A percentile compares a stretch with the other conserved stretches of the same genome.
These are phyloP conservation scores for Hypomesus transpacificus DNA, from an alignment of 2,113 vertebrate species.

Conservation along the genomic window DNA sequence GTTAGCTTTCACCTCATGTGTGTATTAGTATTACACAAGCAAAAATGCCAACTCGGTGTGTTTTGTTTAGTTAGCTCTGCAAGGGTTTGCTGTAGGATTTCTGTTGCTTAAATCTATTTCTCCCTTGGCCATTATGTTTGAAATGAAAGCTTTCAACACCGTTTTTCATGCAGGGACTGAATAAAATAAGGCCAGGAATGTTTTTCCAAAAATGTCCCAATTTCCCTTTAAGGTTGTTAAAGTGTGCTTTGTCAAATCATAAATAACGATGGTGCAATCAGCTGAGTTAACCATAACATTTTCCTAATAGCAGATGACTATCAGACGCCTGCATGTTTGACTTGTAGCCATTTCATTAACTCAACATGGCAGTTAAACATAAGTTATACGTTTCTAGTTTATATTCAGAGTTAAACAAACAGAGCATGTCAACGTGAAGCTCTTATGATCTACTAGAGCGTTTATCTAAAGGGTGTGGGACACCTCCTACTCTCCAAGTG, in stretches of 20 bases:
- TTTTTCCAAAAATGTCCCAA: slow-evolving; percentile 33
- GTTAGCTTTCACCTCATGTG: slow-evolving; percentile 53
- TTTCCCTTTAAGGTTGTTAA: slow-evolving; percentile 9
- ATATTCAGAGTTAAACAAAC: slow-evolving; percentile 36
- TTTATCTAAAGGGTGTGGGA: slow-evolving; percentile 34
- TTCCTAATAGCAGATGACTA: slow-evolving; percentile 21
- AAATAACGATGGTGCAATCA: slow-evolving; percentile 24
- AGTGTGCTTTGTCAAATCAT: neutral
- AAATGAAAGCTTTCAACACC: slow-evolving; percentile 32
- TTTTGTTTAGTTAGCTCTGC: slow-evolving; percentile 19
- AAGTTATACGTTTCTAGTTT: slow-evolving; percentile 37
- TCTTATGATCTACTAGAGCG: slow-evolving; percentile 21
- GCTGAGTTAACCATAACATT: slow-evolving; percentile 29
- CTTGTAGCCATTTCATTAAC: slow-evolving; percentile 28
- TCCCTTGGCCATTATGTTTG: slow-evolving; percentile 11
- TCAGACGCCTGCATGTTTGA: slow-evolving; percentile 28
- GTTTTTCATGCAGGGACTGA: slow-evolving; percentile 20
- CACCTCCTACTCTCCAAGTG: neutral
- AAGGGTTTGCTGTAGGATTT: neutral
- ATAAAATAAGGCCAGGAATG: slow-evolving; percentile 33
- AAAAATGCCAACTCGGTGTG: slow-evolving; percentile 24
- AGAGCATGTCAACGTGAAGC: slow-evolving; percentile 32
- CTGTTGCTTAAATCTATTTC: slow-evolving; percentile 22
- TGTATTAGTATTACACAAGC: slow-evolving; percentile 35
- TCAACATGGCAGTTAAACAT: slow-evolving; percentile 38